These are phyloP conservation scores for Pteropus rufus DNA, from an alignment of 2,797 vertebrate species.

Conservation along the genomic window DNA sequence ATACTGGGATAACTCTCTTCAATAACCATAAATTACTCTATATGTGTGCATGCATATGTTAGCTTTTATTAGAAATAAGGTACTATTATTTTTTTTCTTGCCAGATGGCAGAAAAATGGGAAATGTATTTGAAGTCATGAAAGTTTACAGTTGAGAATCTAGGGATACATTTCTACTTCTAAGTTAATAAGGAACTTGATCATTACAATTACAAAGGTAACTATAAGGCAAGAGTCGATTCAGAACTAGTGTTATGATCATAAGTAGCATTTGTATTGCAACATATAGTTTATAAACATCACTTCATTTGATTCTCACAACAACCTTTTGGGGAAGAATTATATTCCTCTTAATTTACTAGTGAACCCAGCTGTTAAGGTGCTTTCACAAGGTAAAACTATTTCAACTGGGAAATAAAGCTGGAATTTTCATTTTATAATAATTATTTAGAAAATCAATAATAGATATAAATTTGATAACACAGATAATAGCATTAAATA, in stretches of 20 bases:
- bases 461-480: not conserved
- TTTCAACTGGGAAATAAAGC: not conserved
- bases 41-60: not conserved
- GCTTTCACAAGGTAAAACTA: constrained; percentile 6
- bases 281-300: not conserved
- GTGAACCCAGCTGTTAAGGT: not conserved
- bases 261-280: not conserved
- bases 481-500: not conserved
- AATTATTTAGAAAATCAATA: constrained; percentile 12
- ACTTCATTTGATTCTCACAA: not conserved
- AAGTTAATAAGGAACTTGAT: not conserved
- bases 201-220: not conserved
- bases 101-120: not conserved
- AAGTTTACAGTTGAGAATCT: not conserved
- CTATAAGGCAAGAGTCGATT: not conserved
- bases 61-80: not conserved
- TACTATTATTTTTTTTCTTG: not conserved
- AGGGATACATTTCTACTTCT: not conserved
- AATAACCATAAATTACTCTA: not conserved
- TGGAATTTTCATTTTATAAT: not conserved
- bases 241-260: not conserved
- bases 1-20: not conserved
- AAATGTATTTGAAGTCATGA: not conserved
- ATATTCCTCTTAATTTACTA: not conserved
- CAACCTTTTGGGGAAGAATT: not conserved